Evolutionary conservation across 2,888 invertebrate genomes (phyloP), one percentile per base, ranked within the genome.

Genomic region (Dicyrtoma fusca): DNA sequence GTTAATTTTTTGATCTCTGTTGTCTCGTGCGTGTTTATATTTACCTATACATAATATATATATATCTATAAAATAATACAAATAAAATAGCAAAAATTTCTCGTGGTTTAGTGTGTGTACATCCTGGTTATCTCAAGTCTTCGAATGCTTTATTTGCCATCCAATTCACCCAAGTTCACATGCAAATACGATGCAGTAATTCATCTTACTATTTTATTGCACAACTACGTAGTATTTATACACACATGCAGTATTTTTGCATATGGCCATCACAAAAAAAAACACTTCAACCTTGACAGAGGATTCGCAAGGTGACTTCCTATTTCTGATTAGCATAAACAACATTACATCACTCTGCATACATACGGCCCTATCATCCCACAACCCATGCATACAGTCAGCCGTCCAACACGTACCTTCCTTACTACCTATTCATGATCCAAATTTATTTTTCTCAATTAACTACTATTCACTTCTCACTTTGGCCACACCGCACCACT

Each of bases 1-100:
- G 73, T 73, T 74, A 73, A 73, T 72, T 62, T 71, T 71, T 71
- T 71, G 71, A 71, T 71, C 71, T 71, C 71, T 71, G 71, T 71
- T 71, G 71, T 71, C 64, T 71, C 71, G 65, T 71, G 71, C 65
- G 71, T 71, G 71, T 71, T 71, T 71, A 71, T 71, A 69, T 69
- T 69, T 69, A 69, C 69, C 69, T 69, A 69, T 69, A 69, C 42
- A 64, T 64, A 64, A 17, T 45, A 45, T 17, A 45, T 21, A 45
- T 64, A 68, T 53, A 69, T 47, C 34, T 47, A 64, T 47, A 34
- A 42, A 61, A 61, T 34, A 64, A 64, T 51, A 66, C 34, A 47
- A 23, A 47, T 47, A 19, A 45, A 71, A 71, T 71, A 71, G 71
- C 71, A 71, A 69, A 69, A 69, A 19, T 68, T 71, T 71, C 55